These are phyloP conservation scores for Drosophila lacicola DNA, from an alignment of 2,888 invertebrate genomes.

Conservation along the genomic window DNA sequence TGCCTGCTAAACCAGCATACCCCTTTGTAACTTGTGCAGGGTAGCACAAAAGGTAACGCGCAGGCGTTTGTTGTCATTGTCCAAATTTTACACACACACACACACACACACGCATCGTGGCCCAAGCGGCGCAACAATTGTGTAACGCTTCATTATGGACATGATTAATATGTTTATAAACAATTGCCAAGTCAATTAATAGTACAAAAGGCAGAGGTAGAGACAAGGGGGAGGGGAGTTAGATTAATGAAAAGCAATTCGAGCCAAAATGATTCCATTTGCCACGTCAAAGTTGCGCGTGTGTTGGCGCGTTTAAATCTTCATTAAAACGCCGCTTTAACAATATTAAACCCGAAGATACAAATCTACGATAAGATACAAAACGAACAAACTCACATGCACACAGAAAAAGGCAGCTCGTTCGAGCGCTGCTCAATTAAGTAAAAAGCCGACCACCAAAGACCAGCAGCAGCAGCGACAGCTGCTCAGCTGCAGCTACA, in stretches of 20 bases:
- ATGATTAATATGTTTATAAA: slow-evolving; percentile 81
- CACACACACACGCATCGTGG: slow-evolving; percentile 35
- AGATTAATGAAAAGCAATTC: slow-evolving; percentile 51
- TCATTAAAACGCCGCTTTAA: slow-evolving; percentile 76
- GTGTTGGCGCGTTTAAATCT: slow-evolving; percentile 61
- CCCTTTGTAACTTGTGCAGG: background rate
- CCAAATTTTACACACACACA: slow-evolving; percentile 26
- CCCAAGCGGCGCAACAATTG: slow-evolving; percentile 45
- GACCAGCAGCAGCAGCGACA: slow-evolving; percentile 35
- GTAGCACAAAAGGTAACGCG: slow-evolving; percentile 17
- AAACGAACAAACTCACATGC: slow-evolving; percentile 8
- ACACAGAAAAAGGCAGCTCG: slow-evolving; percentile 17
- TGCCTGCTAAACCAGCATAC: background rate
- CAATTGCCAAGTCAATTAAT: slow-evolving; percentile 78
- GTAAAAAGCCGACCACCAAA: slow-evolving; percentile 67
- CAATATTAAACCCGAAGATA: slow-evolving; percentile 75
- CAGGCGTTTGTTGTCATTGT: slow-evolving; percentile 26
- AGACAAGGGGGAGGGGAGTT: slow-evolving; percentile 6
- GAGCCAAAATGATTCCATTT: too few species aligned
- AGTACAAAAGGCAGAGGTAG: slow-evolving; percentile 26
- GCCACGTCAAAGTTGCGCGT: slow-evolving; percentile 1
- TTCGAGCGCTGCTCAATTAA: slow-evolving; percentile 64
- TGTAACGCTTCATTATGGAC: slow-evolving; percentile 73
- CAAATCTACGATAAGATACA: slow-evolving; percentile 76
- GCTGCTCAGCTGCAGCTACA: slow-evolving; percentile 28